These are phyloP conservation scores for Aleiodes alternator DNA, from an alignment of 2,888 invertebrate genomes.

Conservation along the genomic window DNA sequence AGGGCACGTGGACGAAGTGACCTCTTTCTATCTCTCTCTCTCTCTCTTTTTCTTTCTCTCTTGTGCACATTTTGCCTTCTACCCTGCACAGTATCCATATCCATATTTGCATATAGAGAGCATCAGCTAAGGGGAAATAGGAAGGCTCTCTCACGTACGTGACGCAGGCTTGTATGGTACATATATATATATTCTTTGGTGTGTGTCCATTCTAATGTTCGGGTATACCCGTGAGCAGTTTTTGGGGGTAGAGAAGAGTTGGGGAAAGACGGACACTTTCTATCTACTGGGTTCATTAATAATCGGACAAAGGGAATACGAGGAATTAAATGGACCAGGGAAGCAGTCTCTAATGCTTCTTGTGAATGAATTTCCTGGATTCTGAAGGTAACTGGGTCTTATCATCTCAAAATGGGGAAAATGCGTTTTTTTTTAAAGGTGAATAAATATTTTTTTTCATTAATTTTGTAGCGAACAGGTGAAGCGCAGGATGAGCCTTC, in stretches of 20 bases:
- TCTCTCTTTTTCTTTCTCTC: slow-evolving; percentile 25
- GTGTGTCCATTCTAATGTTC: slow-evolving; percentile 39
- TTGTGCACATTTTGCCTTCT: background rate
- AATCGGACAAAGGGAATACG: slow-evolving; percentile 61
- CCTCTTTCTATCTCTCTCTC: slow-evolving; percentile 51
- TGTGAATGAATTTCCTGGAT: slow-evolving; percentile 55
- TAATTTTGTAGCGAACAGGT: too few species aligned
- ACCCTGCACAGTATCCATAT: slow-evolving; percentile 13
- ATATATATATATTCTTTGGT: slow-evolving; percentile 64
- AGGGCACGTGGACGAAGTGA: slow-evolving; percentile 50
- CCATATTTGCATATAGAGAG: slow-evolving; percentile 75
- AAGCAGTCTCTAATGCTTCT: slow-evolving; percentile 58
- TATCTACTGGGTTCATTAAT: slow-evolving; percentile 72
- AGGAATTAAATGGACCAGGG: slow-evolving; percentile 66
- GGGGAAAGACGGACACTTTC: slow-evolving; percentile 69
- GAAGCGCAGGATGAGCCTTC: too few species aligned
- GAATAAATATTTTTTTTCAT: too few species aligned
- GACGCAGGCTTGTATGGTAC: slow-evolving; percentile 61
- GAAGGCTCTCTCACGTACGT: slow-evolving; percentile 71
- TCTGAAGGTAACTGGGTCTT: too few species aligned
- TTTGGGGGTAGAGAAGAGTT: slow-evolving; percentile 34
- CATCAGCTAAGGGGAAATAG: slow-evolving; percentile 74
- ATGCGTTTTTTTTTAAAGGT: too few species aligned
- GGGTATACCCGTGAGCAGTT: slow-evolving; percentile 29
- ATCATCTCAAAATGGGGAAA: too few species aligned